Percentiles rank a stretch among this genome's conserved stretches.
Evolutionary conservation across 2,888 invertebrate genomes (phyloP).

Genomic region (Pandemis corylana): DNA sequence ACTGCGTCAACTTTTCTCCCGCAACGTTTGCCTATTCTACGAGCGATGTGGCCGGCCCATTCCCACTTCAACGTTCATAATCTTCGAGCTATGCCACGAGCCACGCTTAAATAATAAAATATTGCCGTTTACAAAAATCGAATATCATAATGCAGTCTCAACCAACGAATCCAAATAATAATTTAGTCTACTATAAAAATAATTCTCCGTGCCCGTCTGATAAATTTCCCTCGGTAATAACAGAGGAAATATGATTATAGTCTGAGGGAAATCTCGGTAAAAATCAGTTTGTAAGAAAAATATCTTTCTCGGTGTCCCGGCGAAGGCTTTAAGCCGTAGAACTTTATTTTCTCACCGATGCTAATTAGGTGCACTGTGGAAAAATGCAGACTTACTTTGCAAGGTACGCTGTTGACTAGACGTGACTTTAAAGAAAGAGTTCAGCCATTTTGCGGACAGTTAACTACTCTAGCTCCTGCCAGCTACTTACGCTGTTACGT

Average conservation of each 20-base stretch:
- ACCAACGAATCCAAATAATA: slow-evolving; percentile 1
- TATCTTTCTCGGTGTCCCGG: slow-evolving; percentile 29
- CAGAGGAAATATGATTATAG: slow-evolving; percentile 36
- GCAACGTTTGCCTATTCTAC: too few species aligned
- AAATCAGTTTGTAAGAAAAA: slow-evolving; percentile 39
- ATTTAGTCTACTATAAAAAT: slow-evolving; percentile 20
- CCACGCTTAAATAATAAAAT: too few species aligned
- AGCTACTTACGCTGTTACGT: background rate
- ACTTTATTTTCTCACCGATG: slow-evolving; percentile 40
- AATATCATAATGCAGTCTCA: background rate
- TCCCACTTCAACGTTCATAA: too few species aligned
- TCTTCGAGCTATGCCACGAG: too few species aligned
- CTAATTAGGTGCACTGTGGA: slow-evolving; percentile 44
- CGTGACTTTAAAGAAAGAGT: background rate
- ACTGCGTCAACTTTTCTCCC: too few species aligned
- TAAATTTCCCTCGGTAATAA: slow-evolving; percentile 28
- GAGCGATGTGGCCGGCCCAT: too few species aligned
- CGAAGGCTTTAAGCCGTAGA: slow-evolving; percentile 31
- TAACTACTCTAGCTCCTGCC: too few species aligned
- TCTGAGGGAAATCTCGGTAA: slow-evolving; percentile 26
- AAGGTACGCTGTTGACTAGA: slow-evolving; percentile 8
- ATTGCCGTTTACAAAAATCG: background rate
- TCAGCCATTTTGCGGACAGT: background rate
- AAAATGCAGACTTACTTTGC: slow-evolving; percentile 37
- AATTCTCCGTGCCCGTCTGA: slow-evolving; percentile 16